Base-by-base conservation (phyloP, 2,797 vertebrate species). In the Neosalanx taihuensis region DNA sequence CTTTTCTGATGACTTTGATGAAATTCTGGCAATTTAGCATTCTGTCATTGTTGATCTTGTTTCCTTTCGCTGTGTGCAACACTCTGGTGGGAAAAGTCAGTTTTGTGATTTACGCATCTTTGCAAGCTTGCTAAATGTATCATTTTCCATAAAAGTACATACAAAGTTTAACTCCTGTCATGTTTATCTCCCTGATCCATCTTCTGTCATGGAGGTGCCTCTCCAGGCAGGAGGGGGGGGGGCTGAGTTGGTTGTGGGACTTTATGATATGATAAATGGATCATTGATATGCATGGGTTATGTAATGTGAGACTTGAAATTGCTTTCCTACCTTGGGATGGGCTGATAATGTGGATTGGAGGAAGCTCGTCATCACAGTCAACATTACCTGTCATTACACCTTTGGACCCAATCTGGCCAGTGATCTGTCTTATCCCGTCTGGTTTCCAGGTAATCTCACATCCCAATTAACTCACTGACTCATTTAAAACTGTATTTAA, bases 361-460 rank as follows among this genome's bases (percentile, higher is more conserved):
- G 65, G 57, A 53, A 83, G 85, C 84, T 81, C 74, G 81, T 84
- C 78, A 83, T 87, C 86, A 83, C 83, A 87, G 89, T 90, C 89
- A 90, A 89, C 86, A 89, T 80, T 81, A 87, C 82, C 86, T 85
- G 86, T 91, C 87, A 90, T 91, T 91, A 88, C 83, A 89, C 86
- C 84, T 88, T 86, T 87, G 86, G 83, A 89, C 85, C 79, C 83
- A 81, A 89, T 88, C 86, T 88, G 81, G 72, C 76, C 29, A 70
- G 76, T 49, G 70, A 87, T 90, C 84, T 76, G 73, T 86, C 86
- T 88, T 80, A 81, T 86, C 79, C 84, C 56, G 58, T 70, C 83
- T 64, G 73, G 72, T 81, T 88, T 86, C 3, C 5, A 56, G 5
- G 60, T 58, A 56, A 67, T 58, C 37, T n/a, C 35, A 49, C 46